A percentile compares a stretch with the other conserved stretches of the same genome.
phyloP scores from a whole-genome alignment of 2,888 invertebrate genomes.

The Ochropacha duplaris region DNA sequence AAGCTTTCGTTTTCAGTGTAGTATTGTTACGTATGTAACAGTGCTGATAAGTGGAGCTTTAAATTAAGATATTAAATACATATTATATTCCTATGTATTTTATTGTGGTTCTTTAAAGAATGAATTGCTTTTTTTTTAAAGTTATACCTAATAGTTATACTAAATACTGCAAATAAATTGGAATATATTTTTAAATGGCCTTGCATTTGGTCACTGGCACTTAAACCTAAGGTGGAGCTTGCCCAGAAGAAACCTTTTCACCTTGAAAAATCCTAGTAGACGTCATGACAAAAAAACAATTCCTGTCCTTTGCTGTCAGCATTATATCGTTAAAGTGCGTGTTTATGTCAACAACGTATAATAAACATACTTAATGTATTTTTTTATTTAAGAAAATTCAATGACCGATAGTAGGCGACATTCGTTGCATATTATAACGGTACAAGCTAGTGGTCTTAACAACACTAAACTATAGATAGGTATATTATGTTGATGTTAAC shows the following conservation, averaged over 20 bases:
- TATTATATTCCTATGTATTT: background rate
- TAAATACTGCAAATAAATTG: too few species aligned
- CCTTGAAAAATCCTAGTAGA: too few species aligned
- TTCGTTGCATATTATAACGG: background rate
- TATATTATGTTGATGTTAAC: background rate
- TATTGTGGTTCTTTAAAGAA: background rate
- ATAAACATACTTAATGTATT: too few species aligned
- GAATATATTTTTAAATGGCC: too few species aligned
- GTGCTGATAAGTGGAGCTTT: constrained; percentile 4
- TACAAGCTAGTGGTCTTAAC: background rate
- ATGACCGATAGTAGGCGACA: background rate
- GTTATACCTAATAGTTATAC: background rate
- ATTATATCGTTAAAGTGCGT: too few species aligned
- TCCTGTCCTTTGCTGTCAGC: too few species aligned
- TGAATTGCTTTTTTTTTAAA: background rate
- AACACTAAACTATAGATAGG: background rate
- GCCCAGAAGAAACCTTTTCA: too few species aligned
- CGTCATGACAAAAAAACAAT: too few species aligned
- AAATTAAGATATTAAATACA: background rate
- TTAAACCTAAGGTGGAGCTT: too few species aligned
- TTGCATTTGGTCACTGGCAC: too few species aligned
- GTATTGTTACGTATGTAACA: constrained; percentile 9
- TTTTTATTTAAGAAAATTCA: too few species aligned
- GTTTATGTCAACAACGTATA: too few species aligned
- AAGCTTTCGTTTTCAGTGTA: constrained; percentile 34